Percentiles rank a stretch among this genome's conserved stretches.
phyloP scores from a whole-genome alignment of 2,888 invertebrate species.

The Pachycephus smyrnensis region DNA sequence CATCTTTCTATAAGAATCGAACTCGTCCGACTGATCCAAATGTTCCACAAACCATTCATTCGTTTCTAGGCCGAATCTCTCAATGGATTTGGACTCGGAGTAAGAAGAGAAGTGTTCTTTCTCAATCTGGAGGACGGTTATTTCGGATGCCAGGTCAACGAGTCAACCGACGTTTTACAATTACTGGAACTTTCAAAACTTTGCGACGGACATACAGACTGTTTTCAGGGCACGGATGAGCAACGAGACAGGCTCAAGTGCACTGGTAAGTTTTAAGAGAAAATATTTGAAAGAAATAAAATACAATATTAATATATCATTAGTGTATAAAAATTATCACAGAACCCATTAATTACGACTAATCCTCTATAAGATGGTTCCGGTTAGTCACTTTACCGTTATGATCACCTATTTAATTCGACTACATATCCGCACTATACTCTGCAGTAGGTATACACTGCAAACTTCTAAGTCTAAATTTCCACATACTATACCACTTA shows the following conservation, averaged over 20 bases:
- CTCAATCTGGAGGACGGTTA: constrained; percentile 97
- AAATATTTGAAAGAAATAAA: constrained; percentile 14
- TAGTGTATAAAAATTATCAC: not conserved
- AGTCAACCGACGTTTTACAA: constrained; percentile 94
- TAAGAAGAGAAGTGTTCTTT: constrained; percentile 94
- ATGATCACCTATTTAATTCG: not conserved
- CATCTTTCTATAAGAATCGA: not conserved
- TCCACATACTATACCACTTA: not conserved
- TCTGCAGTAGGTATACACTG: not conserved
- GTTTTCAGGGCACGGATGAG: constrained; percentile 93
- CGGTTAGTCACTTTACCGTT: too few species aligned
- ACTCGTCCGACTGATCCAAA: not conserved
- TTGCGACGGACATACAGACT: constrained; percentile 91
- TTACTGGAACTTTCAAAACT: constrained; percentile 94
- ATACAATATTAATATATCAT: not conserved
- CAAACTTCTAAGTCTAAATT: not conserved
- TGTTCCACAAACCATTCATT: not conserved
- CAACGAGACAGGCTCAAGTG: constrained; percentile 90
- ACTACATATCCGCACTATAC: not conserved
- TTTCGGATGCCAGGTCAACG: constrained; percentile 97
- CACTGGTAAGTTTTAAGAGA: constrained; percentile 78
- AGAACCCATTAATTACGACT: not conserved
- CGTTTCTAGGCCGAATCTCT: constrained; percentile 77
- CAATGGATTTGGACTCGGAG: constrained; percentile 84
- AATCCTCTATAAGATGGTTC: not conserved